Evolutionary conservation across 2,888 invertebrate species (phyloP).

Genomic region (Phyto melanocephala): DNA sequence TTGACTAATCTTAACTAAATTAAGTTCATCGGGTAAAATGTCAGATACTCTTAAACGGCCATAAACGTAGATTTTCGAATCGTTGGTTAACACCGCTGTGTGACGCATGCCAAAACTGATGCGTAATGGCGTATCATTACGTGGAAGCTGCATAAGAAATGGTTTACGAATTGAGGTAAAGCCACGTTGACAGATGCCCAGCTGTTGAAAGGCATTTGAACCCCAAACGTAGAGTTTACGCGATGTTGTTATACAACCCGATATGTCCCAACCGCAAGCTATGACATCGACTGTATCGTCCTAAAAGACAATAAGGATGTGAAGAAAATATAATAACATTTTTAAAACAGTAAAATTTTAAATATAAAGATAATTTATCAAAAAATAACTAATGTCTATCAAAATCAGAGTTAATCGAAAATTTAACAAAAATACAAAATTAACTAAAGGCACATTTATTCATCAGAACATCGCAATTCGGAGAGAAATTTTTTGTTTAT

Average conservation of each 20-base stretch:
- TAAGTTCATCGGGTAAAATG: slow-evolving; percentile 72
- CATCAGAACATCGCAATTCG: too few species aligned
- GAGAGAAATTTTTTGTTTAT: too few species aligned
- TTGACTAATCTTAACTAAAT: slow-evolving; percentile 72
- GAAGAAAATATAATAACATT: not conserved
- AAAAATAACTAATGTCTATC: too few species aligned
- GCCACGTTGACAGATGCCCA: slow-evolving; percentile 82
- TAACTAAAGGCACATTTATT: too few species aligned
- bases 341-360: too few species aligned
- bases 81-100: slow-evolving; percentile 75
- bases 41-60: slow-evolving; percentile 74
- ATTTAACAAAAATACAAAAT: too few species aligned
- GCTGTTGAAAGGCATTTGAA: slow-evolving; percentile 87
- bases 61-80: slow-evolving; percentile 75
- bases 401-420: too few species aligned
- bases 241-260: slow-evolving; percentile 85
- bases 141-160: slow-evolving; percentile 73
- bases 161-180: slow-evolving; percentile 75
- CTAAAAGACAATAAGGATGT: slow-evolving; percentile 70
- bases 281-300: slow-evolving; percentile 84
- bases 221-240: slow-evolving; percentile 90
- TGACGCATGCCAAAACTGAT: slow-evolving; percentile 77
- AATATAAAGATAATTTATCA: too few species aligned
- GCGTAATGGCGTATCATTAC: slow-evolving; percentile 71
- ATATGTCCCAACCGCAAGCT: slow-evolving; percentile 90